Evolutionary conservation across 2,888 invertebrate species (phyloP), one percentile per base, ranked within the genome.

Genomic region (Gymnocheta viridis): DNA sequence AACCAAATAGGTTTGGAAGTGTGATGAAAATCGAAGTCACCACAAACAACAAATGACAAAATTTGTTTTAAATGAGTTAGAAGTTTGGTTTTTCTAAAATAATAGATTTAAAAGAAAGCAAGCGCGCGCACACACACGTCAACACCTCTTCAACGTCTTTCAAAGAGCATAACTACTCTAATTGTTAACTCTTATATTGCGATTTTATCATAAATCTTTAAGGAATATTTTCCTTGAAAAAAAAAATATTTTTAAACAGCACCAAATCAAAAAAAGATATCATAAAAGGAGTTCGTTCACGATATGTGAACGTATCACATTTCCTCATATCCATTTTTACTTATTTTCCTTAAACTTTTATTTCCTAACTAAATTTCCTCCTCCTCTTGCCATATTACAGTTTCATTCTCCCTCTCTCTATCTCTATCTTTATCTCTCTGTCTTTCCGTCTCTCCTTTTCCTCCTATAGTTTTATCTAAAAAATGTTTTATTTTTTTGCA

Each of bases 91-190:
- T 35, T 76, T 62, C n/a, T 67, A 58, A 62, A 66, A n/a, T 56
- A 44, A 67, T 24, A 38, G 32, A 47, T 35, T 67, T 47, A 22
- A 62, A 70, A 54, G 62, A 69, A 83, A 82, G 76, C 67, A 86
- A 87, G 88, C 85, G 89, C 90, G 91, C 91, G 88, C 85, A 89
- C 90, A 91, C 91, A 91, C 91, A 91, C 91, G 91, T 91, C 91
- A 91, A 91, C 91, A 88, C 81, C 74, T 69, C 67, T 77, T 77
- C 86, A 85, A 77, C 87, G 88, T 87, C 87, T 89, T 81, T 86
- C 81, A 77, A 82, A 82, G 74, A 85, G 64, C 69, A 41, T 70
- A 82, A 76, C 72, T 69, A 56, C 72, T 70, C 70, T 64, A 32
- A 44, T 58, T 62, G 56, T 72, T 70, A 54, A 67, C 60, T 82